Base-by-base conservation (phyloP, 2,888 invertebrate genomes). In the Blastobasis adustella region DNA sequence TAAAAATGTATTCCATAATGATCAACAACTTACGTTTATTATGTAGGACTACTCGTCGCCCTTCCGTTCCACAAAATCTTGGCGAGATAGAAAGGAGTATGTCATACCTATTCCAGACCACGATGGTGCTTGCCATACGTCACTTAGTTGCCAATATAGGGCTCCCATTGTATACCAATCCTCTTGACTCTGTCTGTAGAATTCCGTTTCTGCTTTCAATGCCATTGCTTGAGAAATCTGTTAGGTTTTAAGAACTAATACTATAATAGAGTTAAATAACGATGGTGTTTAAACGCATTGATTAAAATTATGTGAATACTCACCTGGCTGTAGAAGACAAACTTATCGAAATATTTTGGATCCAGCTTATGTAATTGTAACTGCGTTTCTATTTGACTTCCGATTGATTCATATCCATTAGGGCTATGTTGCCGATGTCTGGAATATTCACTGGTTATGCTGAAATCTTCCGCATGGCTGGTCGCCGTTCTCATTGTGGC, bases 131-230 rank as follows among this genome's bases (percentile, higher is more conserved):
- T 96, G 95, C 99, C 99, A 99, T 40, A 98, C 95, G 76, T 99
- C 98, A 75, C 99, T 98, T 8, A 99, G 82, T 79, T 99, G 99
- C 99, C 99, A 99, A 79, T 98, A 99, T 50, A 99, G 87, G 0
- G 98, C 97, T 0, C 99, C 99, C 98, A 98, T 98, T 0, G 98
- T 99, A 54, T 79, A 82, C 89, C 89, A 89, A 47, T 81, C 76
- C 1, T 65, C 67, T 63, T 83, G 84, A 48, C 78, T 89, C 65
- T 93, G 92, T 41, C 96, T 90, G 76, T 96, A 96, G 54, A 91
- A 90, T 71, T 98, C 98, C 0, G 96, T 94, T 81, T 97, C 93
- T 4, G 92, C 90, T 78, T 96, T 96, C 44, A 96, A 91, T 0
- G 95, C 92, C 90, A 98, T 92, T 0, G 98, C 98, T 89, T 99